Evolutionary conservation across 2,888 invertebrate genomes (phyloP).

Genomic region (Luffia ferchaultella): DNA sequence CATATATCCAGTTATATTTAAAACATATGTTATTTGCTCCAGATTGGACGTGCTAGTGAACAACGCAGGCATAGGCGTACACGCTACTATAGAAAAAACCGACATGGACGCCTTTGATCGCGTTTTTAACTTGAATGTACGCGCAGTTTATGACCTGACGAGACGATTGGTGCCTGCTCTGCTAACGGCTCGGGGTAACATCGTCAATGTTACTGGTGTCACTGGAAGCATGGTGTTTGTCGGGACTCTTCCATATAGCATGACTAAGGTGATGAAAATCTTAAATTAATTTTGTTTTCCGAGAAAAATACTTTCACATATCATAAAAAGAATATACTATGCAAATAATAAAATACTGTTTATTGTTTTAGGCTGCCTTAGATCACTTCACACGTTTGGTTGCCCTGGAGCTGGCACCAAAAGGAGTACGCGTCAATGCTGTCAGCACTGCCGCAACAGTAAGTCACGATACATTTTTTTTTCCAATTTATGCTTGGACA

Average conservation of each 20-base stretch:
- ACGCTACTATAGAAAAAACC: background rate
- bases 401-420: conserved; percentile 74
- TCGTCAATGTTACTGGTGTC: too few species aligned
- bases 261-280: too few species aligned
- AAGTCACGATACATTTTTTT: too few species aligned
- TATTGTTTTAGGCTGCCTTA: conserved; percentile 70
- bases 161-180: background rate
- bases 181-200: background rate
- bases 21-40: conserved; percentile 2
- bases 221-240: too few species aligned
- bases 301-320: conserved; percentile 29
- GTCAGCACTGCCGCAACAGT: conserved; percentile 78
- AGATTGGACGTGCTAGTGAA: conserved; percentile 1
- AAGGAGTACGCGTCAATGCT: too few species aligned
- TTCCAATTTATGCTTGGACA: too few species aligned
- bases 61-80: conserved; percentile 2
- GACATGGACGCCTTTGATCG: background rate
- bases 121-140: background rate
- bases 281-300: too few species aligned
- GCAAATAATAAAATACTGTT: too few species aligned
- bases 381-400: conserved; percentile 76
- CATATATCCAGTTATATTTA: too few species aligned
- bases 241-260: too few species aligned
- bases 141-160: conserved; percentile 2
- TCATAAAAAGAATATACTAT: conserved; percentile 73